Evolutionary conservation across 2,113 vertebrate genomes (phyloP), one percentile per base, ranked within the genome.

Genomic region (Ciconia stormi): DNA sequence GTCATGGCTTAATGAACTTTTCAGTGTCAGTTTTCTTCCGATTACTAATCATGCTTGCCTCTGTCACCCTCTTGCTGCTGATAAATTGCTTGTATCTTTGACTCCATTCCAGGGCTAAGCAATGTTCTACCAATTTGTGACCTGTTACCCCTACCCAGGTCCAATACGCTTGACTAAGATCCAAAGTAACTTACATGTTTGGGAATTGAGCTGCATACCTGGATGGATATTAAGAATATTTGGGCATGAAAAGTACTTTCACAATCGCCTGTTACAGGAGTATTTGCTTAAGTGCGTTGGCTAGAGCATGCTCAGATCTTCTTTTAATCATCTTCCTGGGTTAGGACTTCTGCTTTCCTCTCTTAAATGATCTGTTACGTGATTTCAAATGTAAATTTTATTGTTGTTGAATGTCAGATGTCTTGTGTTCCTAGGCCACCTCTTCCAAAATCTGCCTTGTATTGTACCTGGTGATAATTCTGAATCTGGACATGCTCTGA

Each of bases 1-100:
- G 30, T 93, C 65, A 77, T 97, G 98, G 96, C 98, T 98, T 96
- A 92, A 69, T 97, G 96, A 98, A 82, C 61, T 90, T 89, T 82
- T 85, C 95, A 91, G 91, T 44, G 73, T 98, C 89, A 93, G 77
- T 97, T 96, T 97, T 96, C 96, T 92, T 93, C 97, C 71, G n/a
- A 81, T 97, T 96, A 98, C 97, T 98, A 98, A 98, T 95, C 42
- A 36, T 92, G 98, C 97, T 92, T 98, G 97, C 96, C 66, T 96
- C 91, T 97, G 77, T 93, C 83, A 93, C 86, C 80, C 77, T 94
- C 90, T 49, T 19, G 86, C 96, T 61, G 97, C 97, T 97, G 88
- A 92, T 70, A 80, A 97, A 94, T 8, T 76, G 97, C 97, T 95
- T 98, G 97, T 82, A 40, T 78, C 81, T 87, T 32, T 86, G 95